Evolutionary conservation across 2,797 vertebrate genomes (phyloP).

Genomic region (Aplochiton taeniatus): DNA sequence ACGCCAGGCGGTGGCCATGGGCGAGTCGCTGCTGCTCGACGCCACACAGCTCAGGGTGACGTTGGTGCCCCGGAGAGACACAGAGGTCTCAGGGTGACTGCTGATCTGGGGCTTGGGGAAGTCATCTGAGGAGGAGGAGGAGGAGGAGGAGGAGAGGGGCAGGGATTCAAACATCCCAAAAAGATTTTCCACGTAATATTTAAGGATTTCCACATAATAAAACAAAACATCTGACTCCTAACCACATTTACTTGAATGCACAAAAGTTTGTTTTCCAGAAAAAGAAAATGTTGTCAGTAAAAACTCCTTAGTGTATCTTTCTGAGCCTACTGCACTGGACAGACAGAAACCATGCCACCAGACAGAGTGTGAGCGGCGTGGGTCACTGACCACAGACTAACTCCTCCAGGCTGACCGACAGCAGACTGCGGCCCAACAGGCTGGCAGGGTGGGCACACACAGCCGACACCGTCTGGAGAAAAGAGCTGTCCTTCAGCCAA

Average conservation of each 20-base stretch:
- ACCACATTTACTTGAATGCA: no score
- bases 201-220: no score
- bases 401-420: conserved; percentile 80
- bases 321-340: neutral
- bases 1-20: conserved; percentile 95
- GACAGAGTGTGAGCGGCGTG: neutral
- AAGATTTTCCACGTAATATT: neutral
- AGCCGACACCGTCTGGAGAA: conserved; percentile 80
- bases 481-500: conserved; percentile 78
- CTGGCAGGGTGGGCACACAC: conserved; percentile 85
- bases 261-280: neutral
- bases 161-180: neutral
- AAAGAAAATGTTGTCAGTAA: neutral
- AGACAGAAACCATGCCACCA: neutral
- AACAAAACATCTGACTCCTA: no score
- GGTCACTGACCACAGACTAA: conserved; percentile 93
- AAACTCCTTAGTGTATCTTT: no score
- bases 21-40: conserved; percentile 95
- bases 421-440: conserved; percentile 78
- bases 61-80: conserved; percentile 90
- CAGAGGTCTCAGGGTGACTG: conserved; percentile 91
- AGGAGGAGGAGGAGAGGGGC: neutral
- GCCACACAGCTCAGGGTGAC: conserved; percentile 92
- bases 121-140: conserved; percentile 80
- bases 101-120: conserved; percentile 97